Base-by-base conservation (phyloP, 2,888 invertebrate species). In the Hyposoter didymator region DNA sequence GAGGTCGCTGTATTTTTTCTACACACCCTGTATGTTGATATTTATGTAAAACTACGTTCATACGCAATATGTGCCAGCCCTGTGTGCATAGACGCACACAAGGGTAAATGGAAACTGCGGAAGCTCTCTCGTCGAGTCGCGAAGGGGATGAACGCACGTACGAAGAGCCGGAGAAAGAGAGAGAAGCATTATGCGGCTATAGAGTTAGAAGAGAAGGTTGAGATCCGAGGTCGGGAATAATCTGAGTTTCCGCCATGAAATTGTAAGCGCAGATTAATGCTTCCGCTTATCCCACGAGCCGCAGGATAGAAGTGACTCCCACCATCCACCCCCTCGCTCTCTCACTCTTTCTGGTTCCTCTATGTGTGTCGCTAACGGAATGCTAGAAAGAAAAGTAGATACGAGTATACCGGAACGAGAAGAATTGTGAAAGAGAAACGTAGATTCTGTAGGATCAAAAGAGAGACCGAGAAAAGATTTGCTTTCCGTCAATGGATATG, bases 211-310 rank as follows among this genome's bases (percentile, higher is more conserved):
- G 35, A 70, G 28, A 47, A 52, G 67, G 64, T 66, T 75, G 69
- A 78, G n/a, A 70, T 72, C 70, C 79, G 84, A 62, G 82, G 82
- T 82, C 76, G 80, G 74, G 82, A 82, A 84, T 87, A 87, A 87
- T 87, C 84, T 80, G 82, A 80, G 80, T 84, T 87, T 84, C 87
- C 82, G 79, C 84, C 82, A 87, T 87, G 82, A 87, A 87, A 87
- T 87, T 84, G 84, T 83, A 84, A 84, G 84, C 84, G 82, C 78
- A 81, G 82, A 87, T 86, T 87, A 84, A 86, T 82, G 84, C 82
- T 80, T 66, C 47, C 81, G 82, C 87, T 87, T 86, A 86, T 84
- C 82, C 80, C 76, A 74, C 67, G 78, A 69, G 78, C 70, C 81
- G 14, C 84, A 70, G 69, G 35, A 81, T 81, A 55, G 78, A 47